These are phyloP conservation scores for Omphaloscelis lunosa DNA, from an alignment of 2,888 invertebrate genomes.

Conservation along the genomic window DNA sequence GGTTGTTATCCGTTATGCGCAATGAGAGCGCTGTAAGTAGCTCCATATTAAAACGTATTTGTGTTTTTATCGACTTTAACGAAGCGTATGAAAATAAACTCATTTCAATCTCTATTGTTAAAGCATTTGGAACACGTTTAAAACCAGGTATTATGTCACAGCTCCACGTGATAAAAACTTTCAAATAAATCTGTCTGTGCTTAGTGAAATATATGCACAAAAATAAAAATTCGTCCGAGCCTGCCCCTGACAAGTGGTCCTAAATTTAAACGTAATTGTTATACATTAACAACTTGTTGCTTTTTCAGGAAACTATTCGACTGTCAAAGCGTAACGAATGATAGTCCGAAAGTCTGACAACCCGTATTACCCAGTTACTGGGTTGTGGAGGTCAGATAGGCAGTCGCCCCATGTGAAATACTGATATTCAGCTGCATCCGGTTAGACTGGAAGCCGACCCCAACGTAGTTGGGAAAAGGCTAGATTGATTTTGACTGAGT, in stretches of 20 bases:
- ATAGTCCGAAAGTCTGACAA: too few relatives aligned
- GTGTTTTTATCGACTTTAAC: not conserved
- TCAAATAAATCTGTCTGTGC: slow-evolving; percentile 16
- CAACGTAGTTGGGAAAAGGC: too few relatives aligned
- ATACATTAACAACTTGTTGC: slow-evolving; percentile 37
- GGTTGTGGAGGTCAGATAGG: too few relatives aligned
- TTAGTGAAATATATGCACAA: slow-evolving; percentile 32
- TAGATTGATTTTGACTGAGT: not conserved
- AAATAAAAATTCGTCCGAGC: slow-evolving; percentile 24
- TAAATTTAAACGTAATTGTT: slow-evolving; percentile 42
- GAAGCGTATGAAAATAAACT: slow-evolving; percentile 1
- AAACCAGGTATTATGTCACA: not conserved
- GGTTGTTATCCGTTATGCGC: not conserved
- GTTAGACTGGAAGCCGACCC: too few relatives aligned
- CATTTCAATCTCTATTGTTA: too few relatives aligned
- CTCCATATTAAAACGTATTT: not conserved
- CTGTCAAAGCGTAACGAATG: too few relatives aligned
- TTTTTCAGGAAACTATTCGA: slow-evolving; percentile 41
- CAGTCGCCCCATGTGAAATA: too few relatives aligned
- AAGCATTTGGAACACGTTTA: too few relatives aligned
- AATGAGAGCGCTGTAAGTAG: slow-evolving; percentile 3
- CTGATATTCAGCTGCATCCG: too few relatives aligned
- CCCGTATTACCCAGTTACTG: too few relatives aligned
- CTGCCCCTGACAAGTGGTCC: slow-evolving; percentile 23
- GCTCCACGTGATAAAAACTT: not conserved